Percentiles rank a stretch among this genome's conserved stretches.
These are phyloP conservation scores for Phoeniculus purpureus DNA, from an alignment of 2,797 vertebrate genomes.

Conservation along the genomic window DNA sequence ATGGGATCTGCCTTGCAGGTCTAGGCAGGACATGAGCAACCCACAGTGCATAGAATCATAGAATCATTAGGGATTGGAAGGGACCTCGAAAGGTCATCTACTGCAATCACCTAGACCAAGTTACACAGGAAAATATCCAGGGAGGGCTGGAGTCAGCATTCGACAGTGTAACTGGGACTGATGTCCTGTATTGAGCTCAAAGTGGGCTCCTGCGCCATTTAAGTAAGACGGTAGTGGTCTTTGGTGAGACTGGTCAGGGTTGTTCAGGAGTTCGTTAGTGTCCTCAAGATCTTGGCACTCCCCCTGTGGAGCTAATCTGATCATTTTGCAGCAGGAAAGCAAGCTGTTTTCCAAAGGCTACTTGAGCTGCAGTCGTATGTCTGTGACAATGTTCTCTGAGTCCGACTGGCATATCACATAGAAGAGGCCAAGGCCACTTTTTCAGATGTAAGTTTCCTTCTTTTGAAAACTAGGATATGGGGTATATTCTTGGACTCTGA, in stretches of 20 bases:
- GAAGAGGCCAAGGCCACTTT: background rate
- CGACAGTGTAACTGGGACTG: background rate
- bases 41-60: no score
- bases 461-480: background rate
- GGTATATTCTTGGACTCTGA: accelerated
- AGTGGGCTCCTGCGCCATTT: accelerated
- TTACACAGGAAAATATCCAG: no score
- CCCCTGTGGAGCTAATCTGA: background rate
- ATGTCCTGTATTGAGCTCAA: background rate
- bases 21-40: background rate
- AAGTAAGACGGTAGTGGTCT: accelerated
- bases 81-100: no score
- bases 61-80: no score
- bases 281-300: background rate
- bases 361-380: background rate
- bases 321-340: background rate
- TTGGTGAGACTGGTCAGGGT: background rate
- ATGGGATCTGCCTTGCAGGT: accelerated
- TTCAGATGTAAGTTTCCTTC: background rate
- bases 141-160: background rate
- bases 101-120: no score
- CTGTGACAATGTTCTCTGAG: background rate
- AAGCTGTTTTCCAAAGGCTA: background rate
- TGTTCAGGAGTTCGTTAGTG: background rate
- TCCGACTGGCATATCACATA: background rate